Base-by-base conservation (phyloP, 2,797 vertebrate genomes). In the Argya squamiceps region DNA sequence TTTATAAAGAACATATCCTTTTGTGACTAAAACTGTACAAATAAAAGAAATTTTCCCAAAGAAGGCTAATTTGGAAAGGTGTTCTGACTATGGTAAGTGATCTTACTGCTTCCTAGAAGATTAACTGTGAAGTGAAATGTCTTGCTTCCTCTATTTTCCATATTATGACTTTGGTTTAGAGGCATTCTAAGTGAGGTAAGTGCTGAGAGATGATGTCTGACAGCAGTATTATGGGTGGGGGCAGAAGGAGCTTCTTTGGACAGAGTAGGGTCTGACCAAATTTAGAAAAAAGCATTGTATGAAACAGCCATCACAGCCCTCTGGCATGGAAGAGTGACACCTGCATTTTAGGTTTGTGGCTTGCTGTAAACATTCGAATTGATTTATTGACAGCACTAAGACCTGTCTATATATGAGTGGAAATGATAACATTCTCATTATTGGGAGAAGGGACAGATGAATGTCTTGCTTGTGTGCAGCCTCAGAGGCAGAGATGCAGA, bases 121-220 rank as follows among this genome's bases (percentile, higher is more conserved):
- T 84, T 94, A 93, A 58, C 39, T 53, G 15, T 15, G 8, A 79
- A 52, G 12, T 60, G 75, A 62, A 80, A 75, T 80, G 17, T 70
- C 36, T 56, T 83, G 50, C 16, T 89, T 65, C 41, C 18, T 91
- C 47, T 44, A 9, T 17, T 94, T 95, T 87, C 75, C 39, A 5
- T 83, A 32, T 24, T 70, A 55, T 43, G 43, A 81, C 81, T 96
- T 95, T 84, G 24, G 2, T 80, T 83, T 77, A 81, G 69, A 73
- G 69, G 41, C 50, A 52, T 37, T 93, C 12, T 84, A 63, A 71
- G 59, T 69, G 84, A 97, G 93, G 91, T 96, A 96, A 86, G 88
- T 95, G 47, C 24, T 89, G 93, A 88, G 74, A 88, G 34, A 77
- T 39, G 52, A 39, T 69, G 84, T 34, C 59, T 68, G 62, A 30